Percentiles rank a stretch among this genome's conserved stretches.
Conservation (phyloP, 2,797 vertebrate species). For the Lerista edwardsae region DNA sequence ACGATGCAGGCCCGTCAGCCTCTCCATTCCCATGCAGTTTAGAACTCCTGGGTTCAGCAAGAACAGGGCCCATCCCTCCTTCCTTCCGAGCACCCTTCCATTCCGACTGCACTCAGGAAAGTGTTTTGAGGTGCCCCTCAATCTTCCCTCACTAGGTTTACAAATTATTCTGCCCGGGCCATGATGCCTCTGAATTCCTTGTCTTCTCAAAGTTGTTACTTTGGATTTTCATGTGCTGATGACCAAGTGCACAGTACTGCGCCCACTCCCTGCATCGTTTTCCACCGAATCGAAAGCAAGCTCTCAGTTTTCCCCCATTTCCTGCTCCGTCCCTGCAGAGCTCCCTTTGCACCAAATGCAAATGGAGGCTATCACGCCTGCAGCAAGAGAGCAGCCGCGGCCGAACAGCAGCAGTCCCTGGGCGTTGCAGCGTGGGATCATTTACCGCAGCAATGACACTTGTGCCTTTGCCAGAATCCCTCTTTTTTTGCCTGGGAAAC, state of each 20-base stretch:
- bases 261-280: slow-evolving; percentile 1
- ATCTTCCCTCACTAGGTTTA: slow-evolving; percentile 54
- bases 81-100: slow-evolving; percentile 54
- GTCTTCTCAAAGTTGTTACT: slow-evolving; percentile 57
- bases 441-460: slow-evolving; percentile 47
- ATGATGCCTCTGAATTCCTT: slow-evolving; percentile 55
- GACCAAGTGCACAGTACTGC: slow-evolving; percentile 9
- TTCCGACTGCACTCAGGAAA: slow-evolving; percentile 35
- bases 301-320: slow-evolving; percentile 9
- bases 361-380: slow-evolving; percentile 42
- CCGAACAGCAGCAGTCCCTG: slow-evolving; percentile 36
- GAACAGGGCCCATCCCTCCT: slow-evolving; percentile 44
- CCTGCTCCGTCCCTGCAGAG: background rate
- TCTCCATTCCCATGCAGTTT: too few species aligned
- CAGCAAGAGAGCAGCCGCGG: slow-evolving; percentile 36
- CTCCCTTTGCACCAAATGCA: slow-evolving; percentile 15
- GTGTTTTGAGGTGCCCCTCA: slow-evolving; percentile 3
- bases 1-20: too few species aligned
- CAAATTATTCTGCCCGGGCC: slow-evolving; percentile 48
- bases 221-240: slow-evolving; percentile 38
- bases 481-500: slow-evolving; percentile 49
- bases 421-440: slow-evolving; percentile 46
- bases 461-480: slow-evolving; percentile 53
- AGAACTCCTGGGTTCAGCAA: too few species aligned
- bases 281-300: background rate